A percentile compares a stretch with the other conserved stretches of the same genome.
Evolutionary conservation across 2,797 vertebrate species (phyloP).

Genomic region (Spea hammondii): DNA sequence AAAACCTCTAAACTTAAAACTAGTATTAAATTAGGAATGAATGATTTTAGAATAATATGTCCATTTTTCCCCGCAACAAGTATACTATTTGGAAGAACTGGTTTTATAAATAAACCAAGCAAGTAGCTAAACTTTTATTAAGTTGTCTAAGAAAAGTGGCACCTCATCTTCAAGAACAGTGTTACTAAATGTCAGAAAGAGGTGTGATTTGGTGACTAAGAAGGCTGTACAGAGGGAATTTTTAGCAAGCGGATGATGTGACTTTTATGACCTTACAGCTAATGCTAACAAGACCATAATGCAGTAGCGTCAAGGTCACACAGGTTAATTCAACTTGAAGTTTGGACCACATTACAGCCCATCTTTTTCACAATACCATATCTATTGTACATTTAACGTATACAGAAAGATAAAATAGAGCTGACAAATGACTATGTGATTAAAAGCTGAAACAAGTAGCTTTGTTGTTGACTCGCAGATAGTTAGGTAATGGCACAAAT

Average conservation of each 20-base stretch:
- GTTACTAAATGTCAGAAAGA: conserved; percentile 27
- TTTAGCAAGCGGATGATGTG: conserved; percentile 28
- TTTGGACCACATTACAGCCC: conserved; percentile 25
- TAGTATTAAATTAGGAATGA: too few relatives aligned
- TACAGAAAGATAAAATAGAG: conserved; percentile 1
- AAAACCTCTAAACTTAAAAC: too few relatives aligned
- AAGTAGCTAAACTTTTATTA: neutral
- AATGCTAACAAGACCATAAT: conserved; percentile 45
- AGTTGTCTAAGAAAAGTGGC: neutral
- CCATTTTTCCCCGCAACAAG: too few relatives aligned
- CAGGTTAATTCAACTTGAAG: conserved; percentile 29
- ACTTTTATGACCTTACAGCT: conserved; percentile 38
- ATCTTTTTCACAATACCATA: neutral
- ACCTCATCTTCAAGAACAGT: neutral
- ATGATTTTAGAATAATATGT: too few relatives aligned
- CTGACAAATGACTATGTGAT: conserved; percentile 7
- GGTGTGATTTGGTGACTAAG: conserved; percentile 30
- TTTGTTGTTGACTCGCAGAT: neutral
- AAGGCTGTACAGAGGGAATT: conserved; percentile 37
- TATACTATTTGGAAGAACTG: too few relatives aligned
- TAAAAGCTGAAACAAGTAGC: neutral
- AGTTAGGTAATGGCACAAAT: neutral
- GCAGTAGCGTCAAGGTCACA: conserved; percentile 29
- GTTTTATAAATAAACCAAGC: too few relatives aligned
- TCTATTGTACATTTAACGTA: conserved; percentile 2